A percentile compares a stretch with the other conserved stretches of the same genome.
Conservation (phyloP, 1,140 invertebrate species). For the Saccostrea cuccullata region DNA sequence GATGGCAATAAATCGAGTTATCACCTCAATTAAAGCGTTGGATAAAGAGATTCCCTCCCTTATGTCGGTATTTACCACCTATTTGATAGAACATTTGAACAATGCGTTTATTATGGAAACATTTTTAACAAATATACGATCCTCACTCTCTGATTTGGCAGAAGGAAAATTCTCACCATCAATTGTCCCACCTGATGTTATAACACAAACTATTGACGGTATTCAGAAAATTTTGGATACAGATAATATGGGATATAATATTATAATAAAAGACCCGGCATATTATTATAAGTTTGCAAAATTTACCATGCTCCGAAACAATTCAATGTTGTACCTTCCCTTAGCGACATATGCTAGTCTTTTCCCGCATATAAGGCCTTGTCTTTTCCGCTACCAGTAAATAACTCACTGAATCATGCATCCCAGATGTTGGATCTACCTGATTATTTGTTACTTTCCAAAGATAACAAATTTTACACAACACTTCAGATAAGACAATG, state of each 20-base stretch:
- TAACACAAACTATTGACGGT: neutral
- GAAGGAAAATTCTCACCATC: too few relatives aligned
- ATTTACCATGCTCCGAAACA: neutral
- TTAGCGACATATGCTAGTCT: neutral
- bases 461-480: neutral
- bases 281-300: neutral
- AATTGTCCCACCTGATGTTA: too few relatives aligned
- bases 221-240: neutral
- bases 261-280: neutral
- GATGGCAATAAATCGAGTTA: too few relatives aligned
- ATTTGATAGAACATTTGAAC: too few relatives aligned
- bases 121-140: neutral
- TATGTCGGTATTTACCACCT: too few relatives aligned
- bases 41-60: too few relatives aligned
- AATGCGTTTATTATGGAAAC: too few relatives aligned
- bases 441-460: neutral
- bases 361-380: neutral
- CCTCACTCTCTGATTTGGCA: neutral
- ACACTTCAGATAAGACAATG: neutral
- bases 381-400: neutral
- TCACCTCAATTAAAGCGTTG: too few relatives aligned
- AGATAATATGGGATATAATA: neutral
- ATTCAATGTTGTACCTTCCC: neutral
- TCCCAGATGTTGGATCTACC: neutral
- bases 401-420: neutral